A percentile compares a stretch with the other conserved stretches of the same genome.
These are phyloP conservation scores for Zapus hudsonius DNA, from an alignment of 2,113 vertebrate species.

Conservation along the genomic window DNA sequence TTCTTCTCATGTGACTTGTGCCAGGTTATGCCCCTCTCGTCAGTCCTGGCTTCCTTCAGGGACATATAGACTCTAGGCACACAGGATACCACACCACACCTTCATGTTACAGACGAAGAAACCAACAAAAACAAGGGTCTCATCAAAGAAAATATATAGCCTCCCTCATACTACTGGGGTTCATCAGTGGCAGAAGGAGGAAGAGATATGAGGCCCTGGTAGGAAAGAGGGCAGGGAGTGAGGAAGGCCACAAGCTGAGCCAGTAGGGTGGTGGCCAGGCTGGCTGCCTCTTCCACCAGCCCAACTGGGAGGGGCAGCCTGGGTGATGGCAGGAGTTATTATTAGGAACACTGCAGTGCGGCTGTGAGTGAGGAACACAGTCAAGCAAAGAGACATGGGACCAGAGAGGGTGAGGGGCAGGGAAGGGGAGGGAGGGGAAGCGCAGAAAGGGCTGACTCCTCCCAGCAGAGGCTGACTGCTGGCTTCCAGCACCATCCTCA, in stretches of 20 bases:
- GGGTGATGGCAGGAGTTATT: slow-evolving; percentile 80
- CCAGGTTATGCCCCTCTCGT: not conserved
- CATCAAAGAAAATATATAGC: not conserved
- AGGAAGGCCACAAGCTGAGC: not conserved
- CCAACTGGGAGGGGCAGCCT: not conserved
- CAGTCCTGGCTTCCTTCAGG: not conserved
- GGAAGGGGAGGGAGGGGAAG: slow-evolving; percentile 17
- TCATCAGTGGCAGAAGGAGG: not conserved
- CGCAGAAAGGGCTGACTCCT: not conserved
- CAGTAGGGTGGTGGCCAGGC: not conserved
- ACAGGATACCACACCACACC: not conserved
- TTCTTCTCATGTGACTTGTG: not conserved
- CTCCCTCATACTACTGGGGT: not conserved
- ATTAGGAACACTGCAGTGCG: slow-evolving; percentile 88
- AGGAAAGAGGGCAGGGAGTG: not conserved
- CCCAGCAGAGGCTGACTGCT: not conserved
- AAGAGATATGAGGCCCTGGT: not conserved
- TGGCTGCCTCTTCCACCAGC: not conserved
- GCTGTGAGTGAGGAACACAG: slow-evolving; percentile 58
- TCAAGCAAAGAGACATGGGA: slow-evolving; percentile 4
- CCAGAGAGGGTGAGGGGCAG: not conserved
- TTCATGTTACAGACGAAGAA: not conserved
- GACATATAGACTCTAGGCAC: not conserved
- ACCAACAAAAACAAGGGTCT: not conserved
- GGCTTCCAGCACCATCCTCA: not conserved